Percentiles rank a stretch among this genome's conserved stretches.
These are phyloP conservation scores for Mayetiola destructor DNA, from an alignment of 2,888 invertebrate genomes.

Conservation along the genomic window DNA sequence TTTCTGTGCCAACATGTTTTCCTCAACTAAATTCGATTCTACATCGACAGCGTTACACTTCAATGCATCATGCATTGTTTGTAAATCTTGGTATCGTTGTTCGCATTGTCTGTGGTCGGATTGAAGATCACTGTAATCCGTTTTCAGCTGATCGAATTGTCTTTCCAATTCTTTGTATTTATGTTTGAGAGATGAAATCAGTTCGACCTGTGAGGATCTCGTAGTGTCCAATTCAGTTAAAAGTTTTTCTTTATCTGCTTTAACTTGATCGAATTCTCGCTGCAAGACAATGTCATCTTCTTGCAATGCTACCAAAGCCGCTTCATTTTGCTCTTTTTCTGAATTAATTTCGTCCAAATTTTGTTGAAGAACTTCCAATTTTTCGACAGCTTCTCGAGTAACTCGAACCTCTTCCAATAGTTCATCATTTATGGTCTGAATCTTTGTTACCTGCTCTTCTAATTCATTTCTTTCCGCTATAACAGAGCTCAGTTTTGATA, in stretches of 20 bases:
- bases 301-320: not conserved
- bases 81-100: conserved; percentile 21
- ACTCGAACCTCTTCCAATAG: not conserved
- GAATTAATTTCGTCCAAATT: not conserved
- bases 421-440: not conserved
- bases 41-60: conserved; percentile 22
- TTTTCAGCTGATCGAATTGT: not conserved
- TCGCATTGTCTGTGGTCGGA: not conserved
- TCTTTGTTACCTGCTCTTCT: not conserved
- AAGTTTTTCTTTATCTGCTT: not conserved
- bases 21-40: conserved; percentile 22
- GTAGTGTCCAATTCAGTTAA: not conserved
- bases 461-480: not conserved
- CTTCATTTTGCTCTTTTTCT: conserved; percentile 11
- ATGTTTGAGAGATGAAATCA: not conserved
- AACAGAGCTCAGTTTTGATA: conserved; percentile 14
- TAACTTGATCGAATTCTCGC: conserved; percentile 18
- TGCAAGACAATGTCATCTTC: conserved; percentile 12
- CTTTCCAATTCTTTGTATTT: not conserved
- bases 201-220: not conserved
- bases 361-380: not conserved
- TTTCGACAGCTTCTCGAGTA: not conserved
- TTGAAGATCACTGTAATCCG: not conserved
- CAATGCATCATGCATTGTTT: conserved; percentile 19
- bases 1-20: conserved; percentile 22